phyloP scores from a whole-genome alignment of 2,888 invertebrate genomes.

The Meghimatium bilineatum region DNA sequence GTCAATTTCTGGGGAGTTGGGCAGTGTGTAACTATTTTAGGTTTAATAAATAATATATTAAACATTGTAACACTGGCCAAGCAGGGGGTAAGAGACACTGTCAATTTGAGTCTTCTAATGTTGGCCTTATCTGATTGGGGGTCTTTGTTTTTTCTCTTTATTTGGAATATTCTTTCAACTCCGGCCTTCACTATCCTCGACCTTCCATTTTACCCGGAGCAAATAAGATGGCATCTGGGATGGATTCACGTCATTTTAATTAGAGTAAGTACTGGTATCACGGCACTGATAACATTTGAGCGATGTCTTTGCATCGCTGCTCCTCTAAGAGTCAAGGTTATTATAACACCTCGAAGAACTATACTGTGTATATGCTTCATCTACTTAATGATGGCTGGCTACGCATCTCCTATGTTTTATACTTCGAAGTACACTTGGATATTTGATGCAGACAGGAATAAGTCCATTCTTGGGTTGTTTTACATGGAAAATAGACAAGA shows the following conservation, averaged over 20 bases:
- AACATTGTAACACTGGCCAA: neutral
- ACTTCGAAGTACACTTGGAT: neutral
- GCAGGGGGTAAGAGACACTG: neutral
- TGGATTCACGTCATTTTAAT: conserved; percentile 3
- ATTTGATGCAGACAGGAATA: neutral
- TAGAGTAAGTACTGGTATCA: neutral
- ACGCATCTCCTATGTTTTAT: neutral
- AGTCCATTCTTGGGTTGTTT: neutral
- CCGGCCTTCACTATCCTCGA: neutral
- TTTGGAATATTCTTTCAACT: neutral
- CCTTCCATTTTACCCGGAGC: conserved; percentile 9
- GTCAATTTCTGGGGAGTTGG: conserved; percentile 14
- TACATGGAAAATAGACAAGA: neutral
- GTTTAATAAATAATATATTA: neutral
- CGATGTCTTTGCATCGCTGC: conserved; percentile 7
- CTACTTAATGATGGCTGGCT: neutral
- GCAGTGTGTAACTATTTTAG: neutral
- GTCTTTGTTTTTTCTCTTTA: neutral
- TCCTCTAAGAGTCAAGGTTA: neutral
- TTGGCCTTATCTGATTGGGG: conserved; percentile 10
- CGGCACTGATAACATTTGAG: conserved; percentile 14
- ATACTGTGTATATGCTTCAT: neutral
- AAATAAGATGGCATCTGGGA: neutral
- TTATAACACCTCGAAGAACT: neutral
- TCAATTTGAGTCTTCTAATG: neutral